A percentile compares a stretch with the other conserved stretches of the same genome.
Conservation (phyloP, 2,113 vertebrate genomes). For the Grallaria varia region DNA sequence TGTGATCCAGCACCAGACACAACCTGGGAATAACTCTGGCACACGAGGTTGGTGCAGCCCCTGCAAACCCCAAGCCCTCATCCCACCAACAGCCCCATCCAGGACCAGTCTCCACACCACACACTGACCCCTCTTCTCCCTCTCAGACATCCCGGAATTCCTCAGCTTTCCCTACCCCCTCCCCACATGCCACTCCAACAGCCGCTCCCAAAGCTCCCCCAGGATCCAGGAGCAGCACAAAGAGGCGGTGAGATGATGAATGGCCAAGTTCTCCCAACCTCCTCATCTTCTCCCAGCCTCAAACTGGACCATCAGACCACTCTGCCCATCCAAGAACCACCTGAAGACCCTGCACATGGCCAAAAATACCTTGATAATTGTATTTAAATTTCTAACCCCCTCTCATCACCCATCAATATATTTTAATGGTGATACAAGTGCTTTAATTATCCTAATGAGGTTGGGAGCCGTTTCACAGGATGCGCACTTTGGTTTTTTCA, state of each 20-base stretch:
- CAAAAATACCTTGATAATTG: background rate
- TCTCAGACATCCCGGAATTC: background rate
- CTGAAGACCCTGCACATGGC: background rate
- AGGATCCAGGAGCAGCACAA: background rate
- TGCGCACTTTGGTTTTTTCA: too few relatives aligned
- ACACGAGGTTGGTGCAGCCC: background rate
- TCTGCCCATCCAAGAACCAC: background rate
- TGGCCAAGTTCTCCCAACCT: background rate
- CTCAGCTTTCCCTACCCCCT: background rate
- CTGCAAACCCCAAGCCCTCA: background rate
- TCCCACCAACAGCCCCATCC: fast-evolving
- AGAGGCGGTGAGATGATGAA: too few relatives aligned
- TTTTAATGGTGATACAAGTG: too few relatives aligned
- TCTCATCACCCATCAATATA: background rate
- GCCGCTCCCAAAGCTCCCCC: background rate
- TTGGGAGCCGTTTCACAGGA: too few relatives aligned
- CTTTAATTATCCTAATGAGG: too few relatives aligned
- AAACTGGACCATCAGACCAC: background rate
- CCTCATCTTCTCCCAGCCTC: background rate
- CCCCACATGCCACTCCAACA: background rate
- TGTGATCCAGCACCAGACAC: too few relatives aligned
- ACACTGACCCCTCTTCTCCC: background rate
- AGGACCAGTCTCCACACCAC: background rate
- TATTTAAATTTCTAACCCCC: background rate
- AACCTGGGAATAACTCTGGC: too few relatives aligned